Conservation (phyloP, 2,113 vertebrate species). For the Bettongia penicillata region DNA sequence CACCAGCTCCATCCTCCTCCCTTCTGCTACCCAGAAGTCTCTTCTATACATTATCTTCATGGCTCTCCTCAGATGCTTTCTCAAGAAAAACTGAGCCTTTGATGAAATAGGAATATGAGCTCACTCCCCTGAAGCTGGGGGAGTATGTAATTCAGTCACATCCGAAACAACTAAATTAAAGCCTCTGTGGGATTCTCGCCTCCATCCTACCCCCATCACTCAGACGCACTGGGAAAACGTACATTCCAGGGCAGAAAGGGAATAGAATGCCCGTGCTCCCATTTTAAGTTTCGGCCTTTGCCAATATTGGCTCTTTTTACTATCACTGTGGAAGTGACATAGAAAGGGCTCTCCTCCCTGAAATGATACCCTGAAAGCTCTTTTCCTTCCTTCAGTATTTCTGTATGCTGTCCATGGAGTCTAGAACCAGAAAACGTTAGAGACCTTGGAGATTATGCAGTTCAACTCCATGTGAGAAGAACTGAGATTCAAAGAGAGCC, state of each 20-base stretch:
- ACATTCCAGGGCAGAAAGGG: not conserved
- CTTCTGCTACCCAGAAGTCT: not conserved
- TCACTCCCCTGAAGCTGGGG: not conserved
- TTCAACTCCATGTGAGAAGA: not conserved
- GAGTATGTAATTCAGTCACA: not conserved
- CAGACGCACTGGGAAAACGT: not conserved
- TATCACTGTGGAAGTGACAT: not conserved
- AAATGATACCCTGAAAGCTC: not conserved
- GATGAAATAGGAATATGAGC: not conserved
- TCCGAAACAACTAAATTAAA: not conserved
- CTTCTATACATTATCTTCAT: not conserved
- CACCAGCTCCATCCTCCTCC: not conserved
- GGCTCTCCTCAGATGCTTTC: slow-evolving; percentile 5
- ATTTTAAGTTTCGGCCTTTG: not conserved
- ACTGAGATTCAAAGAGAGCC: not conserved
- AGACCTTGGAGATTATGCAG: not conserved
- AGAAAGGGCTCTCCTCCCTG: not conserved
- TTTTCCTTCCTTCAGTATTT: not conserved
- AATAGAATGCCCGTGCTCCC: not conserved
- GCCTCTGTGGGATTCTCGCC: not conserved
- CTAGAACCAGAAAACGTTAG: not conserved
- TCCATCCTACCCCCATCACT: not conserved
- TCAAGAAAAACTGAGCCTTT: not conserved
- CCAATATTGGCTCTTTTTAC: not conserved
- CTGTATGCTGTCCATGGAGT: not conserved